These are phyloP conservation scores for Drosophila subobscura DNA, from an alignment of 1,140 invertebrate species.

Conservation along the genomic window DNA sequence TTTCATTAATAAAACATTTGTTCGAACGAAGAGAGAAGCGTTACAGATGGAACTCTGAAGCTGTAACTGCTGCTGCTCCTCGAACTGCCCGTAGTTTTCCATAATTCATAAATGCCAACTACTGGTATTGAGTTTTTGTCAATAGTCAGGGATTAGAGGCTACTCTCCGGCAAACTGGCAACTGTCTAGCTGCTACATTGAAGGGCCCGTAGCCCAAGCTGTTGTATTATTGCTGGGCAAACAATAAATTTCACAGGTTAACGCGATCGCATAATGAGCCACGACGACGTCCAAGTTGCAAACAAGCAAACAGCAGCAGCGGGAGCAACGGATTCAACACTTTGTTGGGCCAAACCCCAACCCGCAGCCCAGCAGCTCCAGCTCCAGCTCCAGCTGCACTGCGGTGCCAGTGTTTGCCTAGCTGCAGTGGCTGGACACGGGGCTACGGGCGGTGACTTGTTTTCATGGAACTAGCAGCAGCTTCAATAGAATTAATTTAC, in stretches of 20 bases:
- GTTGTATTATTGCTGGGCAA: conserved; percentile 62
- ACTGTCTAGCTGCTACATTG: conserved; percentile 8
- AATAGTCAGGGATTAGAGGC: conserved; percentile 70
- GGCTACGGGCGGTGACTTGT: conserved; percentile 15
- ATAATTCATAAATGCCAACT: conserved; percentile 81
- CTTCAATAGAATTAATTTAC: conserved; percentile 83
- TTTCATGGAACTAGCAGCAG: conserved; percentile 79
- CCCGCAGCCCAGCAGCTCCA: conserved; percentile 12
- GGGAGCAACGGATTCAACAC: conserved; percentile 71
- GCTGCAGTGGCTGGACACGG: conserved; percentile 17
- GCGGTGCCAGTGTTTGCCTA: conserved; percentile 45
- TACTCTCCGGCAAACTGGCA: conserved; percentile 4
- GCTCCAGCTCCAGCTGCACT: conserved; percentile 16
- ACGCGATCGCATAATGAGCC: conserved; percentile 83
- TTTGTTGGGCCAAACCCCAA: conserved; percentile 49
- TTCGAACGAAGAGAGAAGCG: conserved; percentile 55
- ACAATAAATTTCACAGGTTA: conserved; percentile 83
- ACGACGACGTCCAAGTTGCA: conserved; percentile 59
- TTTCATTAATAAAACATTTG: conserved; percentile 82
- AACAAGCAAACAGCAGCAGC: conserved; percentile 64
- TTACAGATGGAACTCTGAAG: conserved; percentile 17
- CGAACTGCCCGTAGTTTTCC: conserved; percentile 41
- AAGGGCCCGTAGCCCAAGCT: neutral
- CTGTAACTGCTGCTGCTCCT: conserved; percentile 12
- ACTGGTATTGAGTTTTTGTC: conserved; percentile 82